Conservation (phyloP, 2,888 invertebrate species). For the Bembecia ichneumoniformis region DNA sequence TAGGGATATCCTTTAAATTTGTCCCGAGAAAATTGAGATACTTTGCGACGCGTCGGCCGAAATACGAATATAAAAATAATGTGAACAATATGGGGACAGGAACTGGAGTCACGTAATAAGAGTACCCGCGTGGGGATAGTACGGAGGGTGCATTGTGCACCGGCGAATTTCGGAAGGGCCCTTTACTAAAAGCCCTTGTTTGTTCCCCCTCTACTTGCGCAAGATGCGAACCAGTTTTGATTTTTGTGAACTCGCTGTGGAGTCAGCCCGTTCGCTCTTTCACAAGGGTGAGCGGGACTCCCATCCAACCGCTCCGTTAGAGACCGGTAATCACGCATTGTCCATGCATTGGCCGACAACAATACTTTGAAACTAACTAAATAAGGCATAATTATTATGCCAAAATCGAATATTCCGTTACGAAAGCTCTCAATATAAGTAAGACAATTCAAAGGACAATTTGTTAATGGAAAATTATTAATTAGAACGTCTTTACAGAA, state of each 20-base stretch:
- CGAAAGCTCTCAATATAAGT: too few relatives aligned
- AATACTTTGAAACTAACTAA: background rate
- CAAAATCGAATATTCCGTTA: too few relatives aligned
- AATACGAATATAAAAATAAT: constrained; percentile 58
- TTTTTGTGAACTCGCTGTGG: constrained; percentile 55
- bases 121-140: constrained; percentile 69
- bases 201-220: constrained; percentile 67
- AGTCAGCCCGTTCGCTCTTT: constrained; percentile 39
- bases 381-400: too few relatives aligned
- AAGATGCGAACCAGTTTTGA: constrained; percentile 71
- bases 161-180: constrained; percentile 70
- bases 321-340: constrained; percentile 23
- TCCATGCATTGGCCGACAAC: constrained; percentile 13
- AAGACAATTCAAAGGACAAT: too few relatives aligned
- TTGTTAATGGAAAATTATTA: too few relatives aligned
- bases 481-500: too few relatives aligned
- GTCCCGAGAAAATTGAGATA: too few relatives aligned
- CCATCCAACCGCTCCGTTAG: constrained; percentile 26
- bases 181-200: constrained; percentile 60
- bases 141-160: constrained; percentile 72
- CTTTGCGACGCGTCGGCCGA: constrained; percentile 55
- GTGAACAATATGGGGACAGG: constrained; percentile 69
- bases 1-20: too few relatives aligned
- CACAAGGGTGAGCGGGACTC: constrained; percentile 33
- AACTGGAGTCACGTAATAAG: constrained; percentile 67